Base-by-base conservation (phyloP, 2,888 invertebrate genomes). In the Harpagoxenus sublaevis region DNA sequence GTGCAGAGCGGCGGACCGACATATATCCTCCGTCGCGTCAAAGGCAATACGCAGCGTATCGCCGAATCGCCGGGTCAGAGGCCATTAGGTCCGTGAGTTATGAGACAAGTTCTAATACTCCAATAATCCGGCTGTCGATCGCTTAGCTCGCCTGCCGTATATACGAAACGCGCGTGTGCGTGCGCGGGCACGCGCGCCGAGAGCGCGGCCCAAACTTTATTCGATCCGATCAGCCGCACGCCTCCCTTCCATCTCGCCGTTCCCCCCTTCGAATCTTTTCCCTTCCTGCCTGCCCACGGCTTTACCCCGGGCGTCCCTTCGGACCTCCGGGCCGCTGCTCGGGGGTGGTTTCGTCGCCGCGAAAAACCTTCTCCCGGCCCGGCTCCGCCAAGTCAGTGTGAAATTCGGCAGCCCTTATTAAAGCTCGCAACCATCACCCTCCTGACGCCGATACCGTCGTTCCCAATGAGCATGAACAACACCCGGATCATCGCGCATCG, bases 371-470 rank as follows among this genome's bases (percentile, higher is more conserved):
- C 53, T 73, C 84, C 86, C 85, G 85, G 62, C 70, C 66, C 63
- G 51, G 63, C 79, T 74, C 71, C 89, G 89, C 90, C 93, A 93
- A 95, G 93, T 94, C 94, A 93, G 94, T 94, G 94, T 94, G 94
- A 95, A 95, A 95, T 95, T 94, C 92, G 91, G 92, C 92, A 93
- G 92, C 93, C 93, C 94, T 95, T 94, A 95, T 95, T 95, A 94
- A 94, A 94, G 92, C 92, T 92, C 91, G 91, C 92, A 92, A 81
- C 89, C 91, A 81, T 89, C 91, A 91, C 91, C 88, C 90, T 83
- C 82, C 86, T 84, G 65, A 83, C 83, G 86, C 83, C 77, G 68
- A 63, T 83, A 66, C 63, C 73, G 73, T 35, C 75, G 73, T 74
- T 84, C 57, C 53, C 71, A 45, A 65, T 53, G 77, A 83, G 6